Base-by-base conservation (phyloP, 2,888 invertebrate species). In the Eristalis arbustorum region DNA sequence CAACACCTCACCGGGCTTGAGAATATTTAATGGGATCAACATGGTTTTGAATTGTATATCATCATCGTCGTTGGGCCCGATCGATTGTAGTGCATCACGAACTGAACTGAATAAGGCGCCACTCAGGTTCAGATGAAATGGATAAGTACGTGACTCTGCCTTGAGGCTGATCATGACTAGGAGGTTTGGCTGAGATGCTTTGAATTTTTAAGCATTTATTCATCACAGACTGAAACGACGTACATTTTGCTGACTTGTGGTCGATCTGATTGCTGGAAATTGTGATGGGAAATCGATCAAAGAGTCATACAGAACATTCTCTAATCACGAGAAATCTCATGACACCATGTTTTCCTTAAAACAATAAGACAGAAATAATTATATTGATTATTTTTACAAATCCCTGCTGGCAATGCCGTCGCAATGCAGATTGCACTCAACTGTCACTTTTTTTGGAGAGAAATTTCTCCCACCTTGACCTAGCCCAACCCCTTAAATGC, bases 51-150 rank as follows among this genome's bases (percentile, higher is more conserved):
- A 25, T 71, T 28, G 42, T 42, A 18, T 61, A 42, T 42, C 42
- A 42, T 71, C 37, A 49, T 49, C 49, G 42, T 68, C 28, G 49
- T 31, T 8, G 31, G 8, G 8, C 4, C 8, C 31, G 31, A 34
- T 68, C 34, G 49, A 22, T 61, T 59, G 37, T 5, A 59, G 71
- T 71, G 61, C 59, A 37, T 71, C 71, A 71, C 71, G 71, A 71
- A 18, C 18, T 49, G 49, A 49, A 49, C 49, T 49, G 18, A 49
- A 49, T 8, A 49, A 49, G 49, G 49, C 49, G 49, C 49, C 49
- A 22, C 49, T 49, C 18, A 31, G 49, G 49, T 49, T 18, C 49
- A 49, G 49, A 49, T 49, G 18, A 18, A 18, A 49, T 49, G 49
- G 49, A 49, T n/a, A 18, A 49, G 18, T 49, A 49, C 49, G 49